phyloP scores from a whole-genome alignment of 2,797 vertebrate species.

The Oreortyx pictus region DNA sequence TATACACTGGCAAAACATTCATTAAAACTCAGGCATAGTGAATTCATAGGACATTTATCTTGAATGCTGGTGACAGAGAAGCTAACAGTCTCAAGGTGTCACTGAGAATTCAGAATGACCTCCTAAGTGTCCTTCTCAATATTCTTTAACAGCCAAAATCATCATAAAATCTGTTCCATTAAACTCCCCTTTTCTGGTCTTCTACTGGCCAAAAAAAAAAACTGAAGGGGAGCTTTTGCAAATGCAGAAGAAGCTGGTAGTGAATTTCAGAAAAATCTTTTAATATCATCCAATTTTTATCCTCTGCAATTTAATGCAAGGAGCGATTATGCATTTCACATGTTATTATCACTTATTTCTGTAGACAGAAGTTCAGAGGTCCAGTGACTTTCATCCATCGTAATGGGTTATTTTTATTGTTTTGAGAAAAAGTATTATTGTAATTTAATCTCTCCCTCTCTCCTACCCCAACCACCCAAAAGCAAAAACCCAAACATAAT shows the following conservation, averaged over 20 bases:
- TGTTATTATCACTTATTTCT: background rate
- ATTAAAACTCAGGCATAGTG: background rate
- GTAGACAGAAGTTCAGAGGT: background rate
- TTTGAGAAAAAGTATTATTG: background rate
- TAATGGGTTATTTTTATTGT: background rate
- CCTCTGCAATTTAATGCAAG: background rate
- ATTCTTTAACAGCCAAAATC: background rate
- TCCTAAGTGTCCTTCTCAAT: background rate
- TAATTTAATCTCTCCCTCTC: background rate
- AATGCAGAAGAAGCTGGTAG: background rate
- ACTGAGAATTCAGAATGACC: background rate
- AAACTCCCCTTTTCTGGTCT: background rate
- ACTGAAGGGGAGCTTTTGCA: background rate
- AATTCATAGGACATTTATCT: background rate
- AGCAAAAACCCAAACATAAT: background rate
- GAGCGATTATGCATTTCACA: background rate
- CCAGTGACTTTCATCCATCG: background rate
- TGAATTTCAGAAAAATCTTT: background rate
- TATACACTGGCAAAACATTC: background rate
- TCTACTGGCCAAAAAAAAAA: background rate
- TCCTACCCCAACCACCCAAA: too few relatives aligned
- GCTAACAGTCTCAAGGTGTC: background rate
- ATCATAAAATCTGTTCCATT: background rate
- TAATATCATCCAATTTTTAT: background rate
- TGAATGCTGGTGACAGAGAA: background rate